A percentile compares a stretch with the other conserved stretches of the same genome.
These are phyloP conservation scores for Tauraco erythrolophus DNA, from an alignment of 2,113 vertebrate genomes.

Conservation along the genomic window DNA sequence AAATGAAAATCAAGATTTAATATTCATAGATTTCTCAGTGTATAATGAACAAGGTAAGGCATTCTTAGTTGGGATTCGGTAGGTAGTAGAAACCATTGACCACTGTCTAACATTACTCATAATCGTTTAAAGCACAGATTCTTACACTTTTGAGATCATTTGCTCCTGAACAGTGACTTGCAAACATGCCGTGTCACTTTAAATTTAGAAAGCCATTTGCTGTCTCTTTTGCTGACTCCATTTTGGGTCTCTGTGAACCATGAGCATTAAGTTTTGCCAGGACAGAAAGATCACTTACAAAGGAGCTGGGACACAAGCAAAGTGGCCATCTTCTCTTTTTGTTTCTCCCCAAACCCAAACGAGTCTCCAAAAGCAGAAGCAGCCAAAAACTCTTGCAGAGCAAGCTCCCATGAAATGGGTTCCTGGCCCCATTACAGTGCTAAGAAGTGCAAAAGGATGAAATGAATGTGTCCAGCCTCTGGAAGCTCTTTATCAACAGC, in stretches of 20 bases:
- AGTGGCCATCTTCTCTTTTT: not conserved
- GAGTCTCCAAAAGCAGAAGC: slow-evolving; percentile 3
- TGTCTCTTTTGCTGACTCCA: not conserved
- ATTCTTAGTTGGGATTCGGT: not conserved
- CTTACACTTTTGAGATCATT: not conserved
- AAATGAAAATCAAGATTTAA: not conserved
- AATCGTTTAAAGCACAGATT: not conserved
- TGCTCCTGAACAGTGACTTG: not conserved
- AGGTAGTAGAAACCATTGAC: not conserved
- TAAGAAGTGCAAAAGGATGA: not conserved
- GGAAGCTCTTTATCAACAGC: not conserved
- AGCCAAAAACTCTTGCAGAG: not conserved
- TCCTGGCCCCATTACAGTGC: not conserved
- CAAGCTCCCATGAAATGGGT: not conserved
- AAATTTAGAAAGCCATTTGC: not conserved
- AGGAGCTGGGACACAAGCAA: not conserved
- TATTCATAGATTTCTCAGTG: not conserved
- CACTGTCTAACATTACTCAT: not conserved
- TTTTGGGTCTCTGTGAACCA: not conserved
- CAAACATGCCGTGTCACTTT: not conserved
- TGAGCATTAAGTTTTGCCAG: not conserved
- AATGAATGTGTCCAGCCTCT: not conserved
- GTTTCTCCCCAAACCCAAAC: slow-evolving; percentile 1
- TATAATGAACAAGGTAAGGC: not conserved
- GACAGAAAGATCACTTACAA: not conserved